phyloP scores from a whole-genome alignment of 2,113 vertebrate species.

The Desmodus rotundus region DNA sequence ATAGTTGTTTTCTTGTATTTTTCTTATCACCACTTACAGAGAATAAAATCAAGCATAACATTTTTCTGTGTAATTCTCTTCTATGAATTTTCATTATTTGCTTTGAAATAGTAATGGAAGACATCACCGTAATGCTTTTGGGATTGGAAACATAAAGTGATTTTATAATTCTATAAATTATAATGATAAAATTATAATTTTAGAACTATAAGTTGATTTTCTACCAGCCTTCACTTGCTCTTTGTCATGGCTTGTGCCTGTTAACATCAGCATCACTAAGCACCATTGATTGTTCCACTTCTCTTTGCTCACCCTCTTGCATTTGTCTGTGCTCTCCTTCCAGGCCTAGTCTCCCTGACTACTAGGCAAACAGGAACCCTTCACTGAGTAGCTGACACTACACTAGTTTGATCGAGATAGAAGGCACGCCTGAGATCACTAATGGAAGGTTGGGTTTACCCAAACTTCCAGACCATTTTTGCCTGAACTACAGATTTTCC shows the following conservation, averaged over 20 bases:
- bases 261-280: not conserved
- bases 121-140: not conserved
- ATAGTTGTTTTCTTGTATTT: not conserved
- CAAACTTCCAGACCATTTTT: not conserved
- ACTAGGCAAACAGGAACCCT: not conserved
- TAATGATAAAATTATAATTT: not conserved
- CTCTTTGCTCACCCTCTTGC: not conserved
- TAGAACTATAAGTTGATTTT: not conserved
- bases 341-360: not conserved
- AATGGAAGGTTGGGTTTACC: not conserved
- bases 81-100: not conserved
- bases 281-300: not conserved
- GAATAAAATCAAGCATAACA: not conserved
- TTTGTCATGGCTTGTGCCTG: not conserved
- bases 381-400: not conserved
- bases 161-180: not conserved
- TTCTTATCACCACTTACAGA: not conserved
- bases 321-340: not conserved
- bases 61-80: not conserved
- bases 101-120: not conserved
- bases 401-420: not conserved
- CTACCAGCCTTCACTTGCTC: not conserved
- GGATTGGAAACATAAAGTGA: not conserved
- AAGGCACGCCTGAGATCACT: not conserved
- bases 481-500: not conserved